Conservation (phyloP, 2,888 invertebrate genomes). For the Esperia sulphurella region DNA sequence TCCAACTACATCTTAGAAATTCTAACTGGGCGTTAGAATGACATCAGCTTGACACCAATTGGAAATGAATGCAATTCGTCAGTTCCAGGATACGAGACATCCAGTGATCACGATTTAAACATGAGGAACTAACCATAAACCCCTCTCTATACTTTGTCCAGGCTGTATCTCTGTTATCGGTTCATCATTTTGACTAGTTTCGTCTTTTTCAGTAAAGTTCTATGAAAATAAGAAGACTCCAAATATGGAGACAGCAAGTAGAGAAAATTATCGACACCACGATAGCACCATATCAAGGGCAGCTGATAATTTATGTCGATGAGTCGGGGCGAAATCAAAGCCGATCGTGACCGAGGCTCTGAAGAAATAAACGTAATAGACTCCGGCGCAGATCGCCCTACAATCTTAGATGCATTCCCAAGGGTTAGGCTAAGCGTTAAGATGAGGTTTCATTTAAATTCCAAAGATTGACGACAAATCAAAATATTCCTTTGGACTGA, state of each 20-base stretch:
- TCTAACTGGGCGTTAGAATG: too few species aligned
- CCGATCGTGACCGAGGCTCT: constrained; percentile 44
- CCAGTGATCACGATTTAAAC: too few species aligned
- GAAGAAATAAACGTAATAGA: constrained; percentile 27
- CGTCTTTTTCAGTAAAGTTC: too few species aligned
- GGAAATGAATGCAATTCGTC: too few species aligned
- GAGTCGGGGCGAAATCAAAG: constrained; percentile 39
- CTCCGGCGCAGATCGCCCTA: constrained; percentile 25
- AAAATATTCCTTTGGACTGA: too few species aligned
- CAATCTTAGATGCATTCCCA: constrained; percentile 24
- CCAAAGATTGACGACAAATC: background rate
- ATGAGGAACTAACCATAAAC: too few species aligned
- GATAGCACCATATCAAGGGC: constrained; percentile 29
- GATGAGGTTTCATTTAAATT: background rate
- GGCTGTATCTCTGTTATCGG: too few species aligned
- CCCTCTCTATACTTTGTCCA: too few species aligned
- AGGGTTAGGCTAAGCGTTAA: constrained; percentile 13
- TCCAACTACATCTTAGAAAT: too few species aligned
- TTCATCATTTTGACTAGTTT: too few species aligned
- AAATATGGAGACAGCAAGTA: constrained; percentile 6
- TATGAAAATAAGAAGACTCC: background rate
- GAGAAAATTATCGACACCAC: constrained; percentile 15
- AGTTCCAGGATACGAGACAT: too few species aligned
- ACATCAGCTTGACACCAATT: too few species aligned
- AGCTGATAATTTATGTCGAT: constrained; percentile 33